Percentiles rank a stretch among this genome's conserved stretches.
Conservation (phyloP, 2,888 invertebrate species). For the Drosophila antonietae region DNA sequence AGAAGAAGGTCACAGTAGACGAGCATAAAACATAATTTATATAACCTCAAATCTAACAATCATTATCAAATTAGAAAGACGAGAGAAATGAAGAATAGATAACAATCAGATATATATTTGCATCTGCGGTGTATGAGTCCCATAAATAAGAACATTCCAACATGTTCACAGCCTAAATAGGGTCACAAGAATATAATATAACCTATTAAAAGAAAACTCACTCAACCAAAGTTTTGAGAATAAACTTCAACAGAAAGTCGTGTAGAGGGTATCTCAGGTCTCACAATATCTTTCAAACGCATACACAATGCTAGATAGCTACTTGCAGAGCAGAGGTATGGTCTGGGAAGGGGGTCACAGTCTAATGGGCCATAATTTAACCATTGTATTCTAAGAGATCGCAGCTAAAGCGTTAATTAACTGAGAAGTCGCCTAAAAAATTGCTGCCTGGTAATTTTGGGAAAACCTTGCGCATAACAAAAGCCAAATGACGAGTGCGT, state of each 20-base stretch:
- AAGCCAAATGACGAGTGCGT: constrained; percentile 61
- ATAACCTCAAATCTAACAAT: constrained; percentile 8
- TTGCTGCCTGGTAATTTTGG: constrained; percentile 40
- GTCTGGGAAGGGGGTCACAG: constrained; percentile 22
- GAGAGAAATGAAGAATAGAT: background rate
- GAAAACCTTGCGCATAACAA: constrained; percentile 52
- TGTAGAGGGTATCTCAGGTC: constrained; percentile 6
- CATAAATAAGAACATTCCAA: background rate
- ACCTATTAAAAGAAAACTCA: constrained; percentile 4
- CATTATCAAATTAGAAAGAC: constrained; percentile 1
- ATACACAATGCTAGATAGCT: constrained; percentile 46
- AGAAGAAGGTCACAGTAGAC: constrained; percentile 34
- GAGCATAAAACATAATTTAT: constrained; percentile 13
- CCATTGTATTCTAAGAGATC: constrained; percentile 60
- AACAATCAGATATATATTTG: background rate
- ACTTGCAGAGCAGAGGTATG: background rate
- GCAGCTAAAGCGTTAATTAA: constrained; percentile 64
- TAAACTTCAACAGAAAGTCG: constrained; percentile 10
- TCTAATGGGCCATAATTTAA: constrained; percentile 72
- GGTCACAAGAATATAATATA: constrained; percentile 11
- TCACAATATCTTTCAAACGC: constrained; percentile 21
- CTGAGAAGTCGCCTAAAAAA: constrained; percentile 70
- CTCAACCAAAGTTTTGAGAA: background rate
- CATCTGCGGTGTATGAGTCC: background rate
- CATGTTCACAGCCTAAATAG: constrained; percentile 1